Evolutionary conservation across 1,140 invertebrate genomes (phyloP).

Genomic region (Theocolax elegans): DNA sequence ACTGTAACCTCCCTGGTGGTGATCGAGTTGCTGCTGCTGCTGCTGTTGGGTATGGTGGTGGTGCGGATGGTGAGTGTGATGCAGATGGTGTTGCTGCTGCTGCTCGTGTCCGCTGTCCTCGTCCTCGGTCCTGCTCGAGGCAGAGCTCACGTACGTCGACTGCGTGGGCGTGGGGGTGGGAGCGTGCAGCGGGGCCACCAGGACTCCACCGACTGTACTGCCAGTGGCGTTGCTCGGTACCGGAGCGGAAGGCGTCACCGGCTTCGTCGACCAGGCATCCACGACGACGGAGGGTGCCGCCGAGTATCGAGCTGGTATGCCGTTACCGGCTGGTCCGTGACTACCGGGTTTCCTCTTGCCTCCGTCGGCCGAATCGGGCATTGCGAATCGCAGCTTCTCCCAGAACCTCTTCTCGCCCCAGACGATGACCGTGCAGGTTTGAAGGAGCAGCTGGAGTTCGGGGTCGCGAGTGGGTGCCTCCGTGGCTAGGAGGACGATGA

Average conservation of each 20-base stretch:
- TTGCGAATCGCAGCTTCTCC: slow-evolving; percentile 88
- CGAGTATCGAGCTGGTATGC: slow-evolving; percentile 69
- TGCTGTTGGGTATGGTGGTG: slow-evolving; percentile 60
- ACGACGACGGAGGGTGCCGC: slow-evolving; percentile 69
- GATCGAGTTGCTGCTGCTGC: slow-evolving; percentile 58
- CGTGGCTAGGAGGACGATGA: slow-evolving; percentile 79
- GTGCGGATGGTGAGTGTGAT: slow-evolving; percentile 55
- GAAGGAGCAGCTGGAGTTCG: slow-evolving; percentile 83
- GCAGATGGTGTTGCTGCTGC: slow-evolving; percentile 64
- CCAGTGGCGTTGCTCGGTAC: slow-evolving; percentile 46
- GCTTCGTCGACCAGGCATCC: slow-evolving; percentile 68
- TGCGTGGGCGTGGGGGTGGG: slow-evolving; percentile 73
- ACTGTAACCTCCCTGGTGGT: slow-evolving; percentile 58
- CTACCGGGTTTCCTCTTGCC: slow-evolving; percentile 58
- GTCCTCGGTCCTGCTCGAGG: slow-evolving; percentile 72
- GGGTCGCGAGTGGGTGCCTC: slow-evolving; percentile 79
- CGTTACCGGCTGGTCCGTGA: slow-evolving; percentile 35
- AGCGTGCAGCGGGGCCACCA: slow-evolving; percentile 65
- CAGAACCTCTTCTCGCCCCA: slow-evolving; percentile 90
- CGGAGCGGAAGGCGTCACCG: slow-evolving; percentile 56
- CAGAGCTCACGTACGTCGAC: slow-evolving; percentile 74
- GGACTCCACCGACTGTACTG: slow-evolving; percentile 62
- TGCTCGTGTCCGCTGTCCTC: slow-evolving; percentile 71
- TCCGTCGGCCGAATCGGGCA: slow-evolving; percentile 76
- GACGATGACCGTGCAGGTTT: slow-evolving; percentile 85